A percentile compares a stretch with the other conserved stretches of the same genome.
Evolutionary conservation across 2,888 invertebrate genomes (phyloP).

Genomic region (Bursaphelenchus okinawaensis): DNA sequence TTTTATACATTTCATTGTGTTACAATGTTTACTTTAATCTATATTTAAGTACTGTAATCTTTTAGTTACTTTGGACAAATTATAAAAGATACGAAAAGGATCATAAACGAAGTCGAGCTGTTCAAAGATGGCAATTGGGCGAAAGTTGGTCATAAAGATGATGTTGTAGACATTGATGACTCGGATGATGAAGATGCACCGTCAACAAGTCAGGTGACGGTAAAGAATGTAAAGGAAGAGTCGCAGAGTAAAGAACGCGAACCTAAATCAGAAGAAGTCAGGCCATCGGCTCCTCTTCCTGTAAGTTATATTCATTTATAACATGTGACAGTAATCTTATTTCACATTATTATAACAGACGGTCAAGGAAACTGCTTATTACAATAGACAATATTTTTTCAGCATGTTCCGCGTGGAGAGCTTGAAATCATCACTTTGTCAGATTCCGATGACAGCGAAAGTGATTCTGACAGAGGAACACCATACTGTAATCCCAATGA

Average conservation of each 20-base stretch:
- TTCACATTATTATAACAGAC: no score
- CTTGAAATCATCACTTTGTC: neutral
- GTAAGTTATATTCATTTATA: no score
- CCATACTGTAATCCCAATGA: neutral
- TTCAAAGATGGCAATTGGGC: conserved; percentile 45
- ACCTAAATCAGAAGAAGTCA: no score
- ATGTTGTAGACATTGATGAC: conserved; percentile 17
- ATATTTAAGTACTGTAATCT: no score
- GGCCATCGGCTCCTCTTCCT: no score
- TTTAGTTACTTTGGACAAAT: conserved; percentile 51
- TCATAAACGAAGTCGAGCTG: conserved; percentile 48
- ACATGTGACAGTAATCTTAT: no score
- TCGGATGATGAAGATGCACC: conserved; percentile 10
- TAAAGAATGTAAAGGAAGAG: neutral
- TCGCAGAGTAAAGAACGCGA: no score
- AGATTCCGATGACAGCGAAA: no score
- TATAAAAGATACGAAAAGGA: conserved; percentile 30
- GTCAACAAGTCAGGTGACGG: neutral
- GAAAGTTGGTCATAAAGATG: conserved; percentile 33
- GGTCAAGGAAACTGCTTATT: no score
- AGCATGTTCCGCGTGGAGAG: neutral
- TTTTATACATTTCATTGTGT: neutral
- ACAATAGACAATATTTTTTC: no score
- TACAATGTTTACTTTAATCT: no score
- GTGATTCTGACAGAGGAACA: neutral